A percentile compares a stretch with the other conserved stretches of the same genome.
phyloP scores from a whole-genome alignment of 2,113 vertebrate species.

The Cyrtonyx montezumae region DNA sequence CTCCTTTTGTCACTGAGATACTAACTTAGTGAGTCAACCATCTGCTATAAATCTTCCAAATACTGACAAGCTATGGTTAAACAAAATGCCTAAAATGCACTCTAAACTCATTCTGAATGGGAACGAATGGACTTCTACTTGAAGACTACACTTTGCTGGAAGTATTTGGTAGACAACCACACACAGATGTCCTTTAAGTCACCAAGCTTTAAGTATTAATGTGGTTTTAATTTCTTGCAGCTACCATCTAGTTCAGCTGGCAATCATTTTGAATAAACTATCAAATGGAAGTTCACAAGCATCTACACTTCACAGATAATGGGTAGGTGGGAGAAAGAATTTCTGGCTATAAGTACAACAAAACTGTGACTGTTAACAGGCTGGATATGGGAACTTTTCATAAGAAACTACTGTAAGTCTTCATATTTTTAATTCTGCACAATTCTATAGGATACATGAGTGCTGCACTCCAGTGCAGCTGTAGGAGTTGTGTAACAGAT shows the following conservation, averaged over 20 bases:
- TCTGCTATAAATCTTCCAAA: neutral
- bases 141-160: neutral
- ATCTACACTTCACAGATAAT: neutral
- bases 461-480: neutral
- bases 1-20: neutral
- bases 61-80: fast-evolving
- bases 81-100: neutral
- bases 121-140: neutral
- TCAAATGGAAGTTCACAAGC: neutral
- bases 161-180: neutral
- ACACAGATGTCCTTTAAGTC: neutral
- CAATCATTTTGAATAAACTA: neutral
- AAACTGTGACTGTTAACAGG: neutral
- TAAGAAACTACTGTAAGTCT: neutral
- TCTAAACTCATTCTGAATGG: neutral
- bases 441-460: neutral
- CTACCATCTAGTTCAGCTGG: neutral
- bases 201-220: neutral
- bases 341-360: neutral
- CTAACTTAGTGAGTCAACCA: fast-evolving
- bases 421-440: neutral
- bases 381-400: neutral
- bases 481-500: neutral
- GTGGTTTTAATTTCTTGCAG: neutral
- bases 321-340: neutral